These are phyloP conservation scores for Cervus canadensis DNA, from an alignment of 2,113 vertebrate genomes.

Conservation along the genomic window DNA sequence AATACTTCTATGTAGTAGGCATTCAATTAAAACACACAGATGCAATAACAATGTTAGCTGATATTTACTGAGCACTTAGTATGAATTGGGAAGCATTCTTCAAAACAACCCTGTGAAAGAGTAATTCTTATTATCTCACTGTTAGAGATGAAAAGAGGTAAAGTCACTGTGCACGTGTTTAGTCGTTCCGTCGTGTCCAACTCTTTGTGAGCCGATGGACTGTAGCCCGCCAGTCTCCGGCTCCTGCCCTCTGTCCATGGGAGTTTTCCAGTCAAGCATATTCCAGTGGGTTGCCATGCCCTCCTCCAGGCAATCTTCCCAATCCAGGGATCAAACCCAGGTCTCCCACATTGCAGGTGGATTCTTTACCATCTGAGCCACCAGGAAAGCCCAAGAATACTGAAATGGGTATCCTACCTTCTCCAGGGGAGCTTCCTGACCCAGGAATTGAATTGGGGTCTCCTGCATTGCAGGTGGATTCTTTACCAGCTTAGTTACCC, in stretches of 20 bases:
- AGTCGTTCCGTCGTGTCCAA: fast-evolving
- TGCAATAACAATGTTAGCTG: background rate
- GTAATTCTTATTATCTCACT: background rate
- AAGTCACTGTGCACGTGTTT: background rate
- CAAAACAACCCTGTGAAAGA: background rate
- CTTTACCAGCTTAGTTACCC: background rate
- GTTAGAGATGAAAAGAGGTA: background rate
- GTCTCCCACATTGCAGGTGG: background rate
- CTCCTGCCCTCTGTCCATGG: background rate
- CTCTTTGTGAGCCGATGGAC: background rate
- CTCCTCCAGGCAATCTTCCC: background rate
- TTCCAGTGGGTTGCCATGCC: background rate
- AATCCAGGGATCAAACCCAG: background rate
- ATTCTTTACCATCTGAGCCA: background rate
- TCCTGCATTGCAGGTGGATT: background rate
- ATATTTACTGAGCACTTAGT: background rate
- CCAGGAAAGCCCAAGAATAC: background rate
- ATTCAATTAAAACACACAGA: background rate
- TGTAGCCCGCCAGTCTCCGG: background rate
- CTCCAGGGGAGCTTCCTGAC: background rate
- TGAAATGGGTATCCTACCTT: background rate
- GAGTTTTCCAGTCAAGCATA: background rate
- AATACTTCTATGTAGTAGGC: background rate
- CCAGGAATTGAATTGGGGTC: background rate
- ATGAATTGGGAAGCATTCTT: background rate